Evolutionary conservation across 2,888 invertebrate genomes (phyloP).

Genomic region (Lamellibrachia satsuma): DNA sequence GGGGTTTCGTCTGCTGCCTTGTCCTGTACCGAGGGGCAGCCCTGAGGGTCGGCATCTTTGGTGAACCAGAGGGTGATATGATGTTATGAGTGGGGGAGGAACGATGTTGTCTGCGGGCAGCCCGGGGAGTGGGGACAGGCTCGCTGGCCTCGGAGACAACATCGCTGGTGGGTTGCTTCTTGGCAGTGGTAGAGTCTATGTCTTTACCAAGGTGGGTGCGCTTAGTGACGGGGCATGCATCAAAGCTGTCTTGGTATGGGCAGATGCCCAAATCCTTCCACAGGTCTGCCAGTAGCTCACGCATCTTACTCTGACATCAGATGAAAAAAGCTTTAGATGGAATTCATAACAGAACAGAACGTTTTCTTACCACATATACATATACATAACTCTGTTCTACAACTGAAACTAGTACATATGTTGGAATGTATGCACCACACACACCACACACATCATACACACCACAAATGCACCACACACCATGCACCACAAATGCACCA

Average conservation of each 20-base stretch:
- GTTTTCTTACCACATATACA: too few relatives aligned
- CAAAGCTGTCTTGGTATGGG: constrained; percentile 35
- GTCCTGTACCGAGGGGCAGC: background rate
- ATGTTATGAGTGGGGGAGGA: background rate
- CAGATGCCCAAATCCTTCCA: constrained; percentile 53
- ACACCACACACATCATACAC: too few relatives aligned
- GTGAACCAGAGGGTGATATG: background rate
- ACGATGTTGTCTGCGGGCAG: background rate
- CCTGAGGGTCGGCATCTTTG: background rate
- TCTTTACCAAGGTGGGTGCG: background rate
- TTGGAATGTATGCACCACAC: background rate
- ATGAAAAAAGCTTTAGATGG: background rate
- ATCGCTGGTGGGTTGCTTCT: background rate
- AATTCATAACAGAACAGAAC: too few relatives aligned
- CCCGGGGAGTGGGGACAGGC: background rate
- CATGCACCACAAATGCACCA: too few relatives aligned
- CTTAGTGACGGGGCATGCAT: constrained; percentile 13
- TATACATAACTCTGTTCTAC: too few relatives aligned
- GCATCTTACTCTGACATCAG: constrained; percentile 52
- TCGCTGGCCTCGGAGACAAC: background rate
- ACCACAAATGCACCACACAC: too few relatives aligned
- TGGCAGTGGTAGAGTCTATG: background rate
- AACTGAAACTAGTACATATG: too few relatives aligned
- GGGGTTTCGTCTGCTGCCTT: constrained; percentile 18
- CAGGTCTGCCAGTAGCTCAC: constrained; percentile 52